Percentiles rank a stretch among this genome's conserved stretches.
These are phyloP conservation scores for Dryomyza anilis DNA, from an alignment of 2,888 invertebrate species.

Conservation along the genomic window DNA sequence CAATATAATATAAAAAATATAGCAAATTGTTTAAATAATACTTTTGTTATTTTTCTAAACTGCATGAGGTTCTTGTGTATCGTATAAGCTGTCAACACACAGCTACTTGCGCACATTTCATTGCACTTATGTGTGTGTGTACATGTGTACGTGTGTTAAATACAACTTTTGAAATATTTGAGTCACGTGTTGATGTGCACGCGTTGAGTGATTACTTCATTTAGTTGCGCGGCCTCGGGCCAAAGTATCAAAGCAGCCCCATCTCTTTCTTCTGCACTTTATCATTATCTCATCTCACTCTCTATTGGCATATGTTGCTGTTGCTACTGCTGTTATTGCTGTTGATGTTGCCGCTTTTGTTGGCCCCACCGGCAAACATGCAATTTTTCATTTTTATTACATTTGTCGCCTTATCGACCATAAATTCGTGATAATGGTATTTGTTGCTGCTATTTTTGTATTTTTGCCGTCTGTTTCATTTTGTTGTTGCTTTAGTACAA, in stretches of 20 bases:
- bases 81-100: background rate
- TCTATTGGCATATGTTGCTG: no score
- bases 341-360: no score
- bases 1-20: background rate
- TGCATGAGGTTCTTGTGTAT: background rate
- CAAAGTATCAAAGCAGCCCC: no score
- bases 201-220: slow-evolving; percentile 18
- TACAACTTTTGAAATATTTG: background rate
- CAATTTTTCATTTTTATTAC: slow-evolving; percentile 38
- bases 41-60: background rate
- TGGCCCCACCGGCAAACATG: no score
- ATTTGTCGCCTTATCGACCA: slow-evolving; percentile 36
- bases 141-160: background rate
- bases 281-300: no score
- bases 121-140: no score
- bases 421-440: slow-evolving; percentile 26
- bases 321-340: no score
- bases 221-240: no score
- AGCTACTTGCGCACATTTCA: background rate
- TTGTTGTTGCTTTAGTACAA: background rate
- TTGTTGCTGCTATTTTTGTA: background rate
- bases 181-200: slow-evolving; percentile 17
- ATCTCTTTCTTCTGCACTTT: no score
- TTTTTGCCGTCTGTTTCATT: background rate
- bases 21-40: background rate